Conservation (phyloP, 2,797 vertebrate genomes). For the Tenualosa thibaudeaui region DNA sequence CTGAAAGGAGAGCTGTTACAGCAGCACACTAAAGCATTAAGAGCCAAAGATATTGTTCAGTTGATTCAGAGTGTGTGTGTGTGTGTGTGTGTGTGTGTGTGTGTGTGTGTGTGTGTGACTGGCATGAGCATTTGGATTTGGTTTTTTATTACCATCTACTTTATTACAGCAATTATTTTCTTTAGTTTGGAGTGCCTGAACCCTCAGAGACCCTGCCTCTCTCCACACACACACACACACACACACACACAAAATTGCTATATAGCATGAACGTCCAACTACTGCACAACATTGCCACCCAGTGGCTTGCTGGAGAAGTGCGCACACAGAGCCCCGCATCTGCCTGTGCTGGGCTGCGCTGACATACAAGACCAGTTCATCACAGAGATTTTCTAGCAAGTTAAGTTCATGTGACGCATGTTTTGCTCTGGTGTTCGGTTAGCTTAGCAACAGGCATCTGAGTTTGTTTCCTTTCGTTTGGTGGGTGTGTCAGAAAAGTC, state of each 20-base stretch:
- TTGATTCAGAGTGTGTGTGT: background rate
- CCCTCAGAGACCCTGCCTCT: constrained; percentile 46
- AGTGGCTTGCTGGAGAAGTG: constrained; percentile 47
- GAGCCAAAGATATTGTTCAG: too few species aligned
- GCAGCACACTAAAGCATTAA: background rate
- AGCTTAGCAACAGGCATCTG: too few species aligned
- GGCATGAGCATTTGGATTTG: constrained; percentile 11
- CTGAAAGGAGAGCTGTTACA: background rate
- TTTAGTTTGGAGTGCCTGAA: constrained; percentile 44
- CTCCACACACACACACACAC: constrained; percentile 43
- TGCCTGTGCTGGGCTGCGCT: too few species aligned
- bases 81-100: background rate
- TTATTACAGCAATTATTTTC: constrained; percentile 52
- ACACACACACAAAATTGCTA: background rate
- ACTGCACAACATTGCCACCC: constrained; percentile 69
- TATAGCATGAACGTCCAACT: background rate
- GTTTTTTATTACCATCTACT: constrained; percentile 42
- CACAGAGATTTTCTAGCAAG: too few species aligned
- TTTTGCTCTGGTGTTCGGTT: too few species aligned
- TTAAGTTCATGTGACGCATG: too few species aligned
- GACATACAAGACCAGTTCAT: too few species aligned
- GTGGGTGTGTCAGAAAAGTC: too few species aligned
- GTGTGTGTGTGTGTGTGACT: background rate
- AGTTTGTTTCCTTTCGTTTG: too few species aligned
- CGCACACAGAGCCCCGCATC: background rate